Evolutionary conservation across 35 echinoderm and acorn worm species (phyloP), one percentile per base, ranked within the genome.

Genomic region (Patiria miniata): DNA sequence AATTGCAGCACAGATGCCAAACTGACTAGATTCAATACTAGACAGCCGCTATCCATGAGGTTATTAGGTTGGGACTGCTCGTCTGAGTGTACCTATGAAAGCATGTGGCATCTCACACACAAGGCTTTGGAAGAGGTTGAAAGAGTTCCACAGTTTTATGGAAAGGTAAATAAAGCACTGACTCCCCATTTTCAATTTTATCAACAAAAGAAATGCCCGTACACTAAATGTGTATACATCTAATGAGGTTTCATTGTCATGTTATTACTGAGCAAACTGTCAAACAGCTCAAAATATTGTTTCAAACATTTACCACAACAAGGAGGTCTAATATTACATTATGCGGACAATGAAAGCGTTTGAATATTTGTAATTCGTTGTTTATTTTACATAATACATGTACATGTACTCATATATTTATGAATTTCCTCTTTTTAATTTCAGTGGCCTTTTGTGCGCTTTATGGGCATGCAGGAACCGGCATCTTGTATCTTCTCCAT

Each of bases 371-470:
- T n/a, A n/a, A n/a, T n/a, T n/a, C n/a, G n/a, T n/a, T n/a, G n/a
- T n/a, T n/a, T n/a, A n/a, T n/a, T n/a, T n/a, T n/a, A n/a, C n/a
- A n/a, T n/a, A 47, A 47, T 12, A 47, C 4, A 47, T 12, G 12
- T 12, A 12, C 42, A 6, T 47, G 12, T 47, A 47, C 12, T 47
- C 42, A 47, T 47, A 47, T 12, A 47, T 47, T 47, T 47, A 7
- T 78, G 16, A 2, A 37, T 37, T 9, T 19, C 15, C 16, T 82
- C 0, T n/a, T 57, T 0, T 93, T 83, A 1, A 34, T 8, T 88
- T 83, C 56, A 97, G 95, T 97, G 95, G 95, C 95, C 95, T 53
- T 97, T 97, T 76, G 52, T 92, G 17, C 58, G 95, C 18, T 44
- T 97, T 32, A 54, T 97, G 65, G 95, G 95, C 40, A 85, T 97